Evolutionary conservation across 2,113 vertebrate species (phyloP).

Genomic region (Seriola dumerili): DNA sequence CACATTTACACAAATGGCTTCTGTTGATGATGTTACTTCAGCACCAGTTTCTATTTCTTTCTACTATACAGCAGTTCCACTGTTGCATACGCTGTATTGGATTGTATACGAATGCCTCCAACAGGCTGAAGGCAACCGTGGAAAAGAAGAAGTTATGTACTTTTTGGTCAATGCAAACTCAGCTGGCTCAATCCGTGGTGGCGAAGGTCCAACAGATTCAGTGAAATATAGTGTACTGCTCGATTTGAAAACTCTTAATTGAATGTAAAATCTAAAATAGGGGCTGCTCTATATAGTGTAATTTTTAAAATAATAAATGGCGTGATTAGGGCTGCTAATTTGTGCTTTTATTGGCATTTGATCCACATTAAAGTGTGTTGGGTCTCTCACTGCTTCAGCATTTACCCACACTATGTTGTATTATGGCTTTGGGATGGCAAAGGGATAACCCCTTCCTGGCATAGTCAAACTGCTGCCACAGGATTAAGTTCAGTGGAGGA

Average conservation of each 20-base stretch:
- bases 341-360: slow-evolving; percentile 2
- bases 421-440: slow-evolving; percentile 14
- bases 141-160: neutral
- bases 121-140: neutral
- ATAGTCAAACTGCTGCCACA: slow-evolving; percentile 3
- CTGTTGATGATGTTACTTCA: neutral
- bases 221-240: neutral
- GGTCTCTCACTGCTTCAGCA: neutral
- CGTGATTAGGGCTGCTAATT: neutral
- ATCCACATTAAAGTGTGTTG: neutral
- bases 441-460: slow-evolving; percentile 11
- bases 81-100: neutral
- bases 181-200: slow-evolving; percentile 4
- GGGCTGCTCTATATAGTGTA: neutral
- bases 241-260: neutral
- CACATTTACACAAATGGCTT: neutral
- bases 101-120: neutral
- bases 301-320: neutral
- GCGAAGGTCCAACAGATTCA: neutral
- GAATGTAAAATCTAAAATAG: neutral
- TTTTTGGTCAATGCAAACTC: slow-evolving; percentile 10
- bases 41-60: neutral
- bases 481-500: slow-evolving; percentile 11
- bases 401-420: slow-evolving; percentile 6
- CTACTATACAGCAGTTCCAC: neutral